Evolutionary conservation across 2,888 invertebrate species (phyloP).

Genomic region (Idaea biselata): DNA sequence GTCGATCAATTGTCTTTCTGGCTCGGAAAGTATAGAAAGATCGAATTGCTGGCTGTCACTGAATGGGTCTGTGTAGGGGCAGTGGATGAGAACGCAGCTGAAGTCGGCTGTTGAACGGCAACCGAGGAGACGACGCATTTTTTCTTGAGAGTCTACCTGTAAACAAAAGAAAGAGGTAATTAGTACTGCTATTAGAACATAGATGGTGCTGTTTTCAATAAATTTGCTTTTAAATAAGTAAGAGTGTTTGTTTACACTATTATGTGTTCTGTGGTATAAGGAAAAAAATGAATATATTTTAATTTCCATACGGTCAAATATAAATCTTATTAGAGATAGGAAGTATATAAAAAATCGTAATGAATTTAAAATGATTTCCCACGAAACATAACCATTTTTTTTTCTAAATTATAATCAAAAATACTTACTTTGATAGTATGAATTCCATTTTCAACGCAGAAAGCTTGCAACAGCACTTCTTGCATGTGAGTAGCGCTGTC

Average conservation of each 20-base stretch:
- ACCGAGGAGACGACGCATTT: constrained; percentile 71
- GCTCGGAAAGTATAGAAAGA: constrained; percentile 76
- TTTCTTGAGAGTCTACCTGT: constrained; percentile 81
- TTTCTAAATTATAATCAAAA: constrained; percentile 5
- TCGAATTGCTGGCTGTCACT: constrained; percentile 68
- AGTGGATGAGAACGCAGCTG: constrained; percentile 79
- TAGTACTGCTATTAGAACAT: constrained; percentile 25
- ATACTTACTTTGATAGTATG: constrained; percentile 85
- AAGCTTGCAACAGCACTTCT: constrained; percentile 87
- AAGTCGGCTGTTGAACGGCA: constrained; percentile 70
- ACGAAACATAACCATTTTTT: neutral
- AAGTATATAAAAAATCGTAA: no score
- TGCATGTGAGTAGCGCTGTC: constrained; percentile 90
- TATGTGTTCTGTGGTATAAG: no score
- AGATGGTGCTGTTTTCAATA: constrained; percentile 11
- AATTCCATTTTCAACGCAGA: constrained; percentile 89
- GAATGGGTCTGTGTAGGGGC: constrained; percentile 72
- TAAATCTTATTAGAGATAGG: no score
- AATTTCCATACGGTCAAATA: no score
- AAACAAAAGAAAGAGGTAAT: constrained; percentile 47
- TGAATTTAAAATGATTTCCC: no score
- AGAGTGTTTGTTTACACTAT: no score
- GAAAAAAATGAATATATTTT: no score
- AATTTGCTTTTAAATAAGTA: neutral
- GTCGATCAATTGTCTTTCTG: constrained; percentile 83